Base-by-base conservation (phyloP, 2,888 invertebrate species). In the Nycteola revayana region DNA sequence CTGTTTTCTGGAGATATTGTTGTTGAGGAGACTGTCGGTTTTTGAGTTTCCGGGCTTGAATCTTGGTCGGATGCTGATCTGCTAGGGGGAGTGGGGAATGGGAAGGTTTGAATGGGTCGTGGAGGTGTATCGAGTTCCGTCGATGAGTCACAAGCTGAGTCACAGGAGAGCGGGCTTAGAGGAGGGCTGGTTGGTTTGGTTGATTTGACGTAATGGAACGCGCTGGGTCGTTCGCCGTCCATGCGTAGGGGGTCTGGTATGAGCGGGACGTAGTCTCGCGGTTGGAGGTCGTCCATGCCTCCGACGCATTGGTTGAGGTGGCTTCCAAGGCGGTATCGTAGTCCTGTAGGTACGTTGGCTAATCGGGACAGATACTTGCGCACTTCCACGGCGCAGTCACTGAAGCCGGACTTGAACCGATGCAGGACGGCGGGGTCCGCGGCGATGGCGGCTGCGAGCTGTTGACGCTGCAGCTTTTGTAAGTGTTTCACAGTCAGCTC, bases 401-500 rank as follows among this genome's bases (percentile, higher is more conserved):
- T 93, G 85, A 96, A 97, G 49, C 97, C 97, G 10, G 95, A 91
- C 47, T 94, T 93, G 87, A 96, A 97, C 67, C 96, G 94, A 67
- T 94, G 94, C 26, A 96, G 87, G 1, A 96, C 94, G 8, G 93
- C 92, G 0, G 97, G 96, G 75, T 97, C 96, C 6, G 94, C 92
- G 0, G 95, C 93, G 50, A 95, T 94, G 10, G 96, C 94, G 50
- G 94, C 92, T 5, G 94, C 94, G 26, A 94, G 82, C 75, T 97
- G 97, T 72, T 96, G 96, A 7, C 96, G 91, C 69, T 98, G 97
- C 8, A 98, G 87, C 42, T 94, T 94, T 73, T 97, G 96, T 29
- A 98, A 89, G 74, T 98, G 97, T 71, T 96, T 95, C 27, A 98
- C 98, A 0, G 98, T 97, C 91, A 98, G 94, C 81, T 98, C 98